Evolutionary conservation across 2,113 vertebrate genomes (phyloP).

Genomic region (Myotis brandtii): DNA sequence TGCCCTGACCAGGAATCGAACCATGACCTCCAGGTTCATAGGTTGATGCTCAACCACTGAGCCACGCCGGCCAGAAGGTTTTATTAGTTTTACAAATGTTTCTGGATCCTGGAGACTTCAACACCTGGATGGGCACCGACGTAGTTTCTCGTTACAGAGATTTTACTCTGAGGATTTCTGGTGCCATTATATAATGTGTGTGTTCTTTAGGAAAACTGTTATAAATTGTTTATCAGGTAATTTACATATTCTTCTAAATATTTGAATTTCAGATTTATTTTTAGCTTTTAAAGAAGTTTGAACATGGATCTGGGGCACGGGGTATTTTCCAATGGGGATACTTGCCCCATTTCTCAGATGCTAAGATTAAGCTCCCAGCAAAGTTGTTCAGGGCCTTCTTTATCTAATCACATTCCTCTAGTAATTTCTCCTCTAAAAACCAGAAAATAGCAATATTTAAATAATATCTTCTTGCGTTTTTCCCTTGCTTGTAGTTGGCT

Average conservation of each 20-base stretch:
- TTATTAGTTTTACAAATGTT: neutral
- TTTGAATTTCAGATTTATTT: conserved; percentile 21
- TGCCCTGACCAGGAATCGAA: too few relatives aligned
- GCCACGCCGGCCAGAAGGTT: neutral
- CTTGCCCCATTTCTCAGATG: neutral
- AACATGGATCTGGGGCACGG: neutral
- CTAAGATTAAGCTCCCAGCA: neutral
- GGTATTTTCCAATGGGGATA: neutral
- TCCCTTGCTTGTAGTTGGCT: neutral
- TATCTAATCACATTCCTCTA: neutral
- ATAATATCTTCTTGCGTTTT: neutral
- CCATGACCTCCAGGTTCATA: too few relatives aligned
- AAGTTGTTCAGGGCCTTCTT: neutral
- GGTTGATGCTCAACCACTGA: too few relatives aligned
- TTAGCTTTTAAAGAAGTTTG: neutral
- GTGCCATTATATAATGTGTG: neutral
- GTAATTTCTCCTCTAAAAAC: neutral
- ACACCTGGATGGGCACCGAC: neutral
- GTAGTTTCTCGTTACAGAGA: neutral
- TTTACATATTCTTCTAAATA: neutral
- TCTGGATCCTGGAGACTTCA: neutral
- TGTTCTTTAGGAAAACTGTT: neutral
- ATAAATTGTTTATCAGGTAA: neutral
- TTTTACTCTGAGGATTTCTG: neutral
- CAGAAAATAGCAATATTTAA: neutral